Conservation (phyloP, 2,113 vertebrate genomes). For the Albula glossodonta region DNA sequence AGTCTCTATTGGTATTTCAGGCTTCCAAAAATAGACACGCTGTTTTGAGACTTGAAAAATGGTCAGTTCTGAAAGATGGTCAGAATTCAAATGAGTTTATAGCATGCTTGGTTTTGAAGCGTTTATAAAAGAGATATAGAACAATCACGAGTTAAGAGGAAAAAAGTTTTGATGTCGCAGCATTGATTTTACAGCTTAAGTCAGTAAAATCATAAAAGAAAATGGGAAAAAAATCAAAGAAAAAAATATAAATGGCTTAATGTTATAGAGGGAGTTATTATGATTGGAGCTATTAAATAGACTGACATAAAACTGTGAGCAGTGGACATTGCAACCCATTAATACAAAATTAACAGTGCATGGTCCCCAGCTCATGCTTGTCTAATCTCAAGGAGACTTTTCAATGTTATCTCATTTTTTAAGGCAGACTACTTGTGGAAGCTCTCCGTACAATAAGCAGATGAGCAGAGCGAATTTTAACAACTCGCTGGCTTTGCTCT, state of each 20-base stretch:
- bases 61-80: too few relatives aligned
- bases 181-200: neutral
- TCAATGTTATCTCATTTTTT: too few relatives aligned
- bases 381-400: too few relatives aligned
- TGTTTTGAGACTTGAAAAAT: neutral
- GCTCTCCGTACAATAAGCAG: neutral
- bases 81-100: neutral
- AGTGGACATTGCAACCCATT: neutral
- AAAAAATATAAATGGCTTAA: neutral
- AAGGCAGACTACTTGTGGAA: too few relatives aligned
- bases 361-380: neutral
- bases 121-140: neutral
- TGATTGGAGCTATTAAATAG: too few relatives aligned
- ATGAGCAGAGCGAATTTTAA: neutral
- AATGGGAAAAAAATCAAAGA: neutral
- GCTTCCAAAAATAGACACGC: neutral
- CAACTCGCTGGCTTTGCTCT: neutral
- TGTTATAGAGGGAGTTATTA: neutral
- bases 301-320: neutral
- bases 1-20: too few relatives aligned
- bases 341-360: neutral
- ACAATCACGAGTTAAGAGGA: neutral
- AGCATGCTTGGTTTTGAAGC: neutral
- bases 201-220: neutral
- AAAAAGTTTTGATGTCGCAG: neutral